These are phyloP conservation scores for Neotragus pygmaeus DNA, from an alignment of 2,113 vertebrate species.

Conservation along the genomic window DNA sequence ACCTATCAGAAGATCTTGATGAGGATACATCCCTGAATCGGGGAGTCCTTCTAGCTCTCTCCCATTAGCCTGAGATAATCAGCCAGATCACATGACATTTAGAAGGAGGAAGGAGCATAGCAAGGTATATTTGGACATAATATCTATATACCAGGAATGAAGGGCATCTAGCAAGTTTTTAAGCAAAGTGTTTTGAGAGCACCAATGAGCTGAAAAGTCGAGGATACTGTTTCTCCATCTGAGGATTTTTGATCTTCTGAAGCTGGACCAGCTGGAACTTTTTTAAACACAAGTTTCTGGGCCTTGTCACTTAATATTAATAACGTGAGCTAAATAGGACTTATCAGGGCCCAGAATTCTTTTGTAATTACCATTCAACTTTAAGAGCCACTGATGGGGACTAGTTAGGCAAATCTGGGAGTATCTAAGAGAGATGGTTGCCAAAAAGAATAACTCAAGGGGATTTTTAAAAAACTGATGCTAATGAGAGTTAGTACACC, in stretches of 20 bases:
- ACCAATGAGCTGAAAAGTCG: not conserved
- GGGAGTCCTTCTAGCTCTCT: not conserved
- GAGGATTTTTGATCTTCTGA: not conserved
- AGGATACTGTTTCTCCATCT: not conserved
- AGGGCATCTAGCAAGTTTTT: not conserved
- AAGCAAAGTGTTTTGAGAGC: not conserved
- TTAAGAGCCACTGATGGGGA: not conserved
- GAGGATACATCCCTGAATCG: not conserved
- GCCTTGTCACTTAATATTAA: not conserved
- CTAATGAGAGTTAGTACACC: not conserved
- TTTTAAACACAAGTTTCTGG: not conserved
- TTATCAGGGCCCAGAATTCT: not conserved
- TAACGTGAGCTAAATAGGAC: not conserved
- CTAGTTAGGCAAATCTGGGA: not conserved
- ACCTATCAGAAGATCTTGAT: not conserved
- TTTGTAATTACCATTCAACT: not conserved
- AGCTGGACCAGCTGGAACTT: not conserved
- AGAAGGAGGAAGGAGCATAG: not conserved
- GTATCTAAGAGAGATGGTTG: not conserved
- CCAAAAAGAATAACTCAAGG: not conserved
- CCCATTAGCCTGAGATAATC: not conserved
- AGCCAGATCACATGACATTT: not conserved
- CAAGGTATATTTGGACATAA: not conserved
- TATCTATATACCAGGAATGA: not conserved
- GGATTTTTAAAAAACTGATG: not conserved